phyloP scores from a whole-genome alignment of 2,113 vertebrate genomes.

The Gila orcuttii region DNA sequence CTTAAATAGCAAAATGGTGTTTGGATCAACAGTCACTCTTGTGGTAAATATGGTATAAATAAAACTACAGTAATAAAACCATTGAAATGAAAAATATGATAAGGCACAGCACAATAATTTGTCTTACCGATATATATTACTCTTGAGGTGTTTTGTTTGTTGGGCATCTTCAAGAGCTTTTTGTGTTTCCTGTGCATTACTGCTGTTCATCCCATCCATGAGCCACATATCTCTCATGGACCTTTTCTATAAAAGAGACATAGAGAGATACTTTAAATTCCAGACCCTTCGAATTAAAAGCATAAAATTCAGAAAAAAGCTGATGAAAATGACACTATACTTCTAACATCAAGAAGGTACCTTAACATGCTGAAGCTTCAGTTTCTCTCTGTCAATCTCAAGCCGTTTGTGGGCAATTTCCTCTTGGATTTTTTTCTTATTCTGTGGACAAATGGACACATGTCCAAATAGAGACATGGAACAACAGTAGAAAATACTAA shows the following conservation, averaged over 20 bases:
- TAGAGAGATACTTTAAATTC: neutral
- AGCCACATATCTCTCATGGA: slow-evolving; percentile 89
- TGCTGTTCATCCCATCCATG: slow-evolving; percentile 78
- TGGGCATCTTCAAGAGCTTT: slow-evolving; percentile 79
- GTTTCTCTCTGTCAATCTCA: slow-evolving; percentile 85
- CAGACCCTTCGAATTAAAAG: neutral
- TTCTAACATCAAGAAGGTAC: slow-evolving; percentile 61
- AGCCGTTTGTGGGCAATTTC: slow-evolving; percentile 82
- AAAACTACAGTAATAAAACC: neutral
- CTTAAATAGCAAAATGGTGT: neutral
- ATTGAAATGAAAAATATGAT: no score
- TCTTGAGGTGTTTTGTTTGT: slow-evolving; percentile 78
- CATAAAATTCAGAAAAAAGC: neutral
- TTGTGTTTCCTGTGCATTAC: slow-evolving; percentile 78
- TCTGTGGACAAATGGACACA: slow-evolving; percentile 66
- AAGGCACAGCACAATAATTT: no score
- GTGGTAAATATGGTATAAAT: neutral
- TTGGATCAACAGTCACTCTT: neutral
- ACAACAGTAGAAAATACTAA: neutral
- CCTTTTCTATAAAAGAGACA: slow-evolving; percentile 80
- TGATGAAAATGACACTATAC: neutral
- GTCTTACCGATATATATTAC: slow-evolving; percentile 83
- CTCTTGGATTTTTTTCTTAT: slow-evolving; percentile 87
- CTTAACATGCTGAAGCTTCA: slow-evolving; percentile 85
- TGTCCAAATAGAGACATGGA: neutral